A percentile compares a stretch with the other conserved stretches of the same genome.
Conservation (phyloP, 2,113 vertebrate genomes). For the Cichladusa arquata region DNA sequence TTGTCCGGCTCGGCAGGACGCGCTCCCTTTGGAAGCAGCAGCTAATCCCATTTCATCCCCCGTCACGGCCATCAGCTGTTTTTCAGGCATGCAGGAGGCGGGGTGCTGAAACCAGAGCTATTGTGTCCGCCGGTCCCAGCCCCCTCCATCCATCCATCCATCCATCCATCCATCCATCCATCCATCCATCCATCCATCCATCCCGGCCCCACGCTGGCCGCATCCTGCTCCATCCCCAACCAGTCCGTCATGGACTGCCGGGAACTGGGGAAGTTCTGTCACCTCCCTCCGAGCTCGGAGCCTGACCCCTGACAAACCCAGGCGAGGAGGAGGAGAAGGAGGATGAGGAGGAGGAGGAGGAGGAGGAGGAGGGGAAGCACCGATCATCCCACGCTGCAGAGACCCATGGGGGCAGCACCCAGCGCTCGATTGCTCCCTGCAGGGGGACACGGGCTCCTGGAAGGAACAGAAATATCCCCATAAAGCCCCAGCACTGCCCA, state of each 20-base stretch:
- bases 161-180: background rate
- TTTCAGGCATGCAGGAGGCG: constrained; percentile 59
- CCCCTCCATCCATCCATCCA: background rate
- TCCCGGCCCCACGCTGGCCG: rapidly evolving
- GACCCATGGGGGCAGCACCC: background rate
- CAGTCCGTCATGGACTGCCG: rapidly evolving
- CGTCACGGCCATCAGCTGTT: constrained; percentile 68
- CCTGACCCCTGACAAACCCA: background rate
- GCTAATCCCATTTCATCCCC: constrained; percentile 73
- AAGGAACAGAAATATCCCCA: background rate
- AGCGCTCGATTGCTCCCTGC: rapidly evolving
- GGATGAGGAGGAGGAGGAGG: background rate
- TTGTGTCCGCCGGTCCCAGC: constrained; percentile 24
- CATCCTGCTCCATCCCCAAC: background rate
- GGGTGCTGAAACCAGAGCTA: constrained; percentile 47
- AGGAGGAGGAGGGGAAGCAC: background rate
- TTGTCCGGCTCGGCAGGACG: background rate
- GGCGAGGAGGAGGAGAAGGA: background rate
- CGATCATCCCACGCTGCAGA: rapidly evolving
- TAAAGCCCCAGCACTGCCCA: background rate
- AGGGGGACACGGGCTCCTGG: rapidly evolving
- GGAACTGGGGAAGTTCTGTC: background rate
- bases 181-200: background rate
- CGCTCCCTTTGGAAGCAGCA: constrained; percentile 20
- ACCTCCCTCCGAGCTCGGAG: background rate